Evolutionary conservation across 2,113 vertebrate genomes (phyloP), one percentile per base, ranked within the genome.

Genomic region (Microcebus ravelobensis): DNA sequence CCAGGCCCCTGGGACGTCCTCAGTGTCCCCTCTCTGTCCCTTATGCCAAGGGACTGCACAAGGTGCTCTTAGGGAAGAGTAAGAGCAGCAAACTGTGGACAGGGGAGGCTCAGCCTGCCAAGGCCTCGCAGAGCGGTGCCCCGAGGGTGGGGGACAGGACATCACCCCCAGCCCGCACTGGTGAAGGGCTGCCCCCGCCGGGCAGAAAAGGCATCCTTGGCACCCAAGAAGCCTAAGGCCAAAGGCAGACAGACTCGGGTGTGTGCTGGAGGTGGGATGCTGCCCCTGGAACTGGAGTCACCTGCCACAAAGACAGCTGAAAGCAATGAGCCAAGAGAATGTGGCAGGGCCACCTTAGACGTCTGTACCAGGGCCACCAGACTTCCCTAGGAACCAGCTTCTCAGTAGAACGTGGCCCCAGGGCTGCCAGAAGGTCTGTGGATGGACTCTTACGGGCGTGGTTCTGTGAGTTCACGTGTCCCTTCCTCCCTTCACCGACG

Each of bases 271-370:
- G n/a, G 31, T 57, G 29, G 81, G 74, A 4, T 39, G 50, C n/a
- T 59, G 39, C 25, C 36, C 20, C 1, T 3, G 25, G 36, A 34
- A 48, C 36, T 14, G 10, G 18, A 92, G 70, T 17, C 8, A 3
- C 12, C 27, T 4, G 2, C 52, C 73, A 34, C n/a, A 14, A 23
- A 3, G n/a, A 42, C 70, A 42, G n/a, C 79, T n/a, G 57, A 25
- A 36, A 55, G 57, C 57, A 42, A 39, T 12, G 52, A 57, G 57
- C 27, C 52, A 21, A 90, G 61, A 52, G 39, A 8, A 18, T 21
- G 1, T 3, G 25, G 77, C 0, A 9, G 25, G 29, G 36, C 9
- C 39, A 25, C 17, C 15, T 8, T 29, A 65, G 59, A 29, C 0
- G 0, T 11, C 39, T 61, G 34, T 17, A 4, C 31, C 39, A 25